Conservation (phyloP, 2,113 vertebrate genomes). For the Xenotilapia flavipinnis region DNA sequence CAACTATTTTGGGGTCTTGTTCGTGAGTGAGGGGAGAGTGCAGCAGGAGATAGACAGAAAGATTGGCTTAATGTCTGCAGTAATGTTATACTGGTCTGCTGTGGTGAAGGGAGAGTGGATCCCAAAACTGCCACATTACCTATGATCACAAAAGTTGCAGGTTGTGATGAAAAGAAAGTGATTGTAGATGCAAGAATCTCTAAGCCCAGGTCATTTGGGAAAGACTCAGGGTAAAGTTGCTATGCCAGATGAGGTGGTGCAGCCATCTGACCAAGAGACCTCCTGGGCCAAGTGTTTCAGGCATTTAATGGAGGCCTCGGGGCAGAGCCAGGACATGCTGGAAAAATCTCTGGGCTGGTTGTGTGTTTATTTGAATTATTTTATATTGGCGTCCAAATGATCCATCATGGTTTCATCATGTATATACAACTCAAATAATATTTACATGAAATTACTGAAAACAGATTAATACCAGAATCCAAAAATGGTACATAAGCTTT, state of each 20-base stretch:
- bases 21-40: background rate
- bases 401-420: background rate
- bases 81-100: background rate
- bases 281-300: background rate
- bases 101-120: background rate
- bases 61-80: background rate
- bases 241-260: background rate
- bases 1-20: background rate
- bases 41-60: background rate
- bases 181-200: background rate
- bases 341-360: background rate
- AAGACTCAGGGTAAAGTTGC: background rate
- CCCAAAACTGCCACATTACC: background rate
- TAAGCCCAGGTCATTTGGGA: background rate
- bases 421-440: background rate
- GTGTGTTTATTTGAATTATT: background rate
- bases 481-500: background rate
- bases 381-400: background rate
- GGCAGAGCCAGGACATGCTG: background rate
- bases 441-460: background rate
- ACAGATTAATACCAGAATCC: background rate
- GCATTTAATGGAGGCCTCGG: background rate
- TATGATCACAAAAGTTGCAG: background rate
- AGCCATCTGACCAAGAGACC: background rate
- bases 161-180: background rate